These are phyloP conservation scores for Platerodrilus igneus DNA, from an alignment of 2,888 invertebrate species.

Conservation along the genomic window DNA sequence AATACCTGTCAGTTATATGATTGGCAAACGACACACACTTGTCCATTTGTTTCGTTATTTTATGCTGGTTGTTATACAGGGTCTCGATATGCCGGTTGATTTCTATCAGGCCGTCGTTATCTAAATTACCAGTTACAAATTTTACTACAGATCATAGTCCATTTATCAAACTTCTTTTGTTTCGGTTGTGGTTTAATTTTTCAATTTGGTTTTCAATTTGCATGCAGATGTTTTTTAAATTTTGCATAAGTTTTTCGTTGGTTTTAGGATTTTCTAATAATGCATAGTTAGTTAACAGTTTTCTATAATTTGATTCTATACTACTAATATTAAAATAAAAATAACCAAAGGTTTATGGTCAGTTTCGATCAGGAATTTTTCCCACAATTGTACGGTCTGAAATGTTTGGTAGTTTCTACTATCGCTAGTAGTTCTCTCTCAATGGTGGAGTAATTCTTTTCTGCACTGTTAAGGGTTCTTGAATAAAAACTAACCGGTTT, in stretches of 20 bases:
- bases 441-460: no score
- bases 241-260: not conserved
- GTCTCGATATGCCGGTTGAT: conserved; percentile 16
- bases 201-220: conserved; percentile 23
- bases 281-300: conserved; percentile 17
- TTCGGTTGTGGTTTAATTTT: conserved; percentile 18
- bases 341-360: conserved; percentile 23
- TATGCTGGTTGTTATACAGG: conserved; percentile 16
- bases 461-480: no score
- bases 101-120: no score
- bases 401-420: conserved; percentile 13
- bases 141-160: conserved; percentile 17
- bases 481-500: no score
- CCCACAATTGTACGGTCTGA: conserved; percentile 10
- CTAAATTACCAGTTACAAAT: conserved; percentile 21
- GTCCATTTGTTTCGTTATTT: conserved; percentile 17
- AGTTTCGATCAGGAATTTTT: conserved; percentile 13
- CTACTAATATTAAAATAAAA: conserved; percentile 27
- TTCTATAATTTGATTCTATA: conserved; percentile 21
- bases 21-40: conserved; percentile 20
- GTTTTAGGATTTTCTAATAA: conserved; percentile 17
- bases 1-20: conserved; percentile 20
- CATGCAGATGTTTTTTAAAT: conserved; percentile 20
- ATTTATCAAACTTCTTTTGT: conserved; percentile 17
- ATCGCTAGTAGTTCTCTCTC: conserved; percentile 15